These are phyloP conservation scores for Polypterus senegalus DNA, from an alignment of 2,113 vertebrate species.

Conservation along the genomic window DNA sequence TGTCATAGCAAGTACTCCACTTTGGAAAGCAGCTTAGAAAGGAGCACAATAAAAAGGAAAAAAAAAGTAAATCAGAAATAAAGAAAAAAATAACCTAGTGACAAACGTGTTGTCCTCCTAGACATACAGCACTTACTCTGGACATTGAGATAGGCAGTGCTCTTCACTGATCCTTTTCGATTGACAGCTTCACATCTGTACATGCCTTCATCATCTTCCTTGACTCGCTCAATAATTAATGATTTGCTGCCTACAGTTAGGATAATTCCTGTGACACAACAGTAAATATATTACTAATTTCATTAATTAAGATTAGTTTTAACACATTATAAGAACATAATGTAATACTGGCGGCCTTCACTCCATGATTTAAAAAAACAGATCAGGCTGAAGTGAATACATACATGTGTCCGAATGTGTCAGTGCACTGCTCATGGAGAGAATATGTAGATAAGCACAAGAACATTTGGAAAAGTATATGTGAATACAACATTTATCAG, in stretches of 20 bases:
- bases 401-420: too few species aligned
- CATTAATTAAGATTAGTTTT: too few species aligned
- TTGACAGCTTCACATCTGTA: constrained; percentile 80
- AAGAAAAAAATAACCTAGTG: constrained; percentile 20
- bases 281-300: too few species aligned
- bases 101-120: constrained; percentile 2
- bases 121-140: constrained; percentile 50
- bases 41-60: constrained; percentile 2
- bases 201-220: constrained; percentile 74
- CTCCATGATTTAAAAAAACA: too few species aligned
- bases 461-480: too few species aligned
- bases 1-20: constrained; percentile 10
- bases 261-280: constrained; percentile 58
- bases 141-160: constrained; percentile 70
- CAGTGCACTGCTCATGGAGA: too few species aligned
- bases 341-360: too few species aligned
- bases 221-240: constrained; percentile 79
- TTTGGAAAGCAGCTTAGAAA: constrained; percentile 2
- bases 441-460: too few species aligned
- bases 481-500: too few species aligned
- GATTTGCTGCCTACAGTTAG: constrained; percentile 63
- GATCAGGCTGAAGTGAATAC: too few species aligned
- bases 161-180: constrained; percentile 67
- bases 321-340: too few species aligned
- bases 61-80: constrained; percentile 22